A percentile compares a stretch with the other conserved stretches of the same genome.
Evolutionary conservation across 2,797 vertebrate species (phyloP).

Genomic region (Manis crassicaudata): DNA sequence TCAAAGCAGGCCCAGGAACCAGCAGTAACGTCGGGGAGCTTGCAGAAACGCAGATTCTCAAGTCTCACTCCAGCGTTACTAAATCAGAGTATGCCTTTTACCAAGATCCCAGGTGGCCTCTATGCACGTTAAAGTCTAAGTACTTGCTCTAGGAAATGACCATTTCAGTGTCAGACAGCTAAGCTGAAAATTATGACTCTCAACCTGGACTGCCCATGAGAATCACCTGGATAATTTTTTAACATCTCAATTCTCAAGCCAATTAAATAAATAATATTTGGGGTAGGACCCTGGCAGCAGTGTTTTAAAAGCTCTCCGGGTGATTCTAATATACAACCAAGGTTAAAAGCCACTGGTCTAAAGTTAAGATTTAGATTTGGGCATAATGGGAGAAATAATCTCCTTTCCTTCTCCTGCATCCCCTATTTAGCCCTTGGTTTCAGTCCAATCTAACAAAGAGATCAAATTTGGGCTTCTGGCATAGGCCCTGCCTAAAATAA

Average conservation of each 20-base stretch:
- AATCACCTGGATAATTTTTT: neutral
- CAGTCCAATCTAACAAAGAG: neutral
- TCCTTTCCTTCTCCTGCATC: neutral
- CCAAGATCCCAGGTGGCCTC: neutral
- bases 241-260: neutral
- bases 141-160: neutral
- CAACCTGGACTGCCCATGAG: too few relatives aligned
- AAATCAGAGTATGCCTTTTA: neutral
- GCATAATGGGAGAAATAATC: neutral
- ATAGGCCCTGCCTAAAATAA: neutral
- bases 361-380: neutral
- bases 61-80: too few relatives aligned
- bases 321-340: neutral
- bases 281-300: neutral
- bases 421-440: neutral
- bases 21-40: fast-evolving
- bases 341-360: neutral
- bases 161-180: neutral
- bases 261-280: neutral
- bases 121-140: neutral
- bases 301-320: neutral
- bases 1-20: neutral
- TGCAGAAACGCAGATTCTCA: neutral
- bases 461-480: neutral
- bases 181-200: neutral